These are phyloP conservation scores for Heliornis fulica DNA, from an alignment of 2,113 vertebrate genomes.

Conservation along the genomic window DNA sequence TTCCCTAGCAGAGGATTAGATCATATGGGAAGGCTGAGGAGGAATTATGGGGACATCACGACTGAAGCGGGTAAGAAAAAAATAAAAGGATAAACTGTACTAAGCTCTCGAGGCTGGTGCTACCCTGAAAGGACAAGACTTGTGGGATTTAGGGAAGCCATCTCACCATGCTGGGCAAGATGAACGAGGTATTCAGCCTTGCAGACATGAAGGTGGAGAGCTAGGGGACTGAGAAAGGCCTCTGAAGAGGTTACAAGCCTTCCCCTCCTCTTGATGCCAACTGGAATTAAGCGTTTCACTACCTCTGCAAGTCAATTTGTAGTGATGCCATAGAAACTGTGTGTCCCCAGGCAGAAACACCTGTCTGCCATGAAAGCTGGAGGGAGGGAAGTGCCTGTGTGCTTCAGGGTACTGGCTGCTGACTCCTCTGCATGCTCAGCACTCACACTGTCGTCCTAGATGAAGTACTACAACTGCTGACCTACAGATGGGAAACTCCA, in stretches of 20 bases:
- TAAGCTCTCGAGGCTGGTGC: not conserved
- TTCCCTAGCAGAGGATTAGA: not conserved
- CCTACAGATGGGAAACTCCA: not conserved
- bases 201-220: not conserved
- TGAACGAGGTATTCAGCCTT: not conserved
- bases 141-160: not conserved
- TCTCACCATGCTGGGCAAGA: not conserved
- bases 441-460: not conserved
- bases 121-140: not conserved
- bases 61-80: not conserved
- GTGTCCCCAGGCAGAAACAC: not conserved
- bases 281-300: not conserved
- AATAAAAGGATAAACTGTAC: not conserved
- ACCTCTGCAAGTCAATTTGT: not conserved
- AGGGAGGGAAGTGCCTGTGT: not conserved
- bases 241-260: not conserved
- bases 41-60: not conserved
- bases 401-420: not conserved
- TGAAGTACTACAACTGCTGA: not conserved
- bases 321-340: not conserved
- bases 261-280: not conserved
- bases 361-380: not conserved
- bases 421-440: not conserved
- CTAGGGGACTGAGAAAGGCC: not conserved
- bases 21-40: not conserved